Evolutionary conservation across 53 echinoderm and acorn worm genomes (phyloP).

Genomic region (Pentamera pediparva): DNA sequence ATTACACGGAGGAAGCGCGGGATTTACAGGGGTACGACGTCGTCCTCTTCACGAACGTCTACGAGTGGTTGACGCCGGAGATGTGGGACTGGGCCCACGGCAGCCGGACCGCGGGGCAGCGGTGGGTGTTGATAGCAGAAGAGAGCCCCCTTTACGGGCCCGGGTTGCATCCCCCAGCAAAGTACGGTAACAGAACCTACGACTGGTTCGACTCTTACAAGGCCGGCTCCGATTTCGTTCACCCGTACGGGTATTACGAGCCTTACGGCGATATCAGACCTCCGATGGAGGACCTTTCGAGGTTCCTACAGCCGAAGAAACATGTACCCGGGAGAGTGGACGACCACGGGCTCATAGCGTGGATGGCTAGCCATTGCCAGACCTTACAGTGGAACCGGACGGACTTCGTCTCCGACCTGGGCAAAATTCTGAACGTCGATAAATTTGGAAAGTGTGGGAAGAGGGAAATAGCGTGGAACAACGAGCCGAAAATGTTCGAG

Average conservation of each 20-base stretch:
- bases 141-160: constrained; percentile 17
- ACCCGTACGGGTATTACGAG: constrained; percentile 3
- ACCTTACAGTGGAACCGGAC: constrained; percentile 15
- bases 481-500: background rate
- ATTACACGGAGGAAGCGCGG: background rate
- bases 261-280: background rate
- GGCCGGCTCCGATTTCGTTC: constrained; percentile 17
- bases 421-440: background rate
- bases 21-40: background rate
- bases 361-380: constrained; percentile 30
- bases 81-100: constrained; percentile 26
- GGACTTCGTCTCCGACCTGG: constrained; percentile 4
- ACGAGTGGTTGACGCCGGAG: background rate
- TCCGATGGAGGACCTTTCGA: background rate
- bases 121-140: constrained; percentile 18
- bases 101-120: background rate
- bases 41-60: constrained; percentile 15
- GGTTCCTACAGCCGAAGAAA: background rate
- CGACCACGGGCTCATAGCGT: background rate
- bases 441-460: constrained; percentile 18
- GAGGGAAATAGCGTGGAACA: background rate
- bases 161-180: constrained; percentile 1
- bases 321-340: no score
- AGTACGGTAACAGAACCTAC: constrained; percentile 1
- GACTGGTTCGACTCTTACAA: constrained; percentile 28